A percentile compares a stretch with the other conserved stretches of the same genome.
Evolutionary conservation across 2,888 invertebrate genomes (phyloP).

Genomic region (Sinodicranocentrus sp.): DNA sequence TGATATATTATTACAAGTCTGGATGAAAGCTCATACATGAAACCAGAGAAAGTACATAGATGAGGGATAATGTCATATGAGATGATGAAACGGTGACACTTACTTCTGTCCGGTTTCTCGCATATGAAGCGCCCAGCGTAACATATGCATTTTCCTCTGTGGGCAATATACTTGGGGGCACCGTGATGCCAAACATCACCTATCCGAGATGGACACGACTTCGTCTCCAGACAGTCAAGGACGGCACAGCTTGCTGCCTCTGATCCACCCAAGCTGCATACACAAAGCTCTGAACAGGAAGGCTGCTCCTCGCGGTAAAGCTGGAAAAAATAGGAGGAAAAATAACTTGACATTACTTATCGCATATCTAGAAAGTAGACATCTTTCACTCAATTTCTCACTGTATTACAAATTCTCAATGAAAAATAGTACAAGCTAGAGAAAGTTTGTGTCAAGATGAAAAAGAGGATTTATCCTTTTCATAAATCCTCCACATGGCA

Average conservation of each 20-base stretch:
- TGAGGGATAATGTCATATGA: not conserved
- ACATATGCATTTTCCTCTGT: slow-evolving; percentile 92
- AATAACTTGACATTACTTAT: no score
- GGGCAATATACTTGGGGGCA: slow-evolving; percentile 93
- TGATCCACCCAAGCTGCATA: slow-evolving; percentile 85
- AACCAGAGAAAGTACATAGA: not conserved
- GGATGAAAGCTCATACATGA: not conserved
- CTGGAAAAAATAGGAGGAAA: slow-evolving; percentile 82
- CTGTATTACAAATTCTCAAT: no score
- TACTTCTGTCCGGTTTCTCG: slow-evolving; percentile 89
- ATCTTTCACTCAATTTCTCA: no score
- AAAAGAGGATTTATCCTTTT: no score
- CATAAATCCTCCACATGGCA: no score
- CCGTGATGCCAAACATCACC: slow-evolving; percentile 94
- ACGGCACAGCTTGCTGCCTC: slow-evolving; percentile 88
- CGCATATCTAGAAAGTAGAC: no score
- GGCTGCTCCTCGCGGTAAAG: slow-evolving; percentile 90
- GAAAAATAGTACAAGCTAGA: no score
- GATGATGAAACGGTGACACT: slow-evolving; percentile 75
- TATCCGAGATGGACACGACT: slow-evolving; percentile 89
- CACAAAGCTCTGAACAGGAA: slow-evolving; percentile 94
- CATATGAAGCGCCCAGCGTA: slow-evolving; percentile 95
- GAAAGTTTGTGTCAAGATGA: no score
- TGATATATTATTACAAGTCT: no score
- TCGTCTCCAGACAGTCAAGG: slow-evolving; percentile 89